Evolutionary conservation across 2,797 vertebrate genomes (phyloP), one percentile per base, ranked within the genome.

Genomic region (Rhinichthys osculus): DNA sequence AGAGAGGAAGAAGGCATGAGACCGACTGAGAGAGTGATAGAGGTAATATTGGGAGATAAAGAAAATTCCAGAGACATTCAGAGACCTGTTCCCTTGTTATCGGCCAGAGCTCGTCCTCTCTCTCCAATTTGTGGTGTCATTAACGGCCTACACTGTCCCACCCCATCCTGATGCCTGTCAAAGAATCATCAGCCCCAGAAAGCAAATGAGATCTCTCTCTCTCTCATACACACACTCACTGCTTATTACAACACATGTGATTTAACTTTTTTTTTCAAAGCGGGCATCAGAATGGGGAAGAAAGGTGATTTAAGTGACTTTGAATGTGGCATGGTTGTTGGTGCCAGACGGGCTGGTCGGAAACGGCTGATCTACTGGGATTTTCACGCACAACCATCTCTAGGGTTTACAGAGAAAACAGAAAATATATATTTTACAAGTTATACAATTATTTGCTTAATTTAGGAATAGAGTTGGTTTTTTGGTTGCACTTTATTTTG

Each of bases 141-240:
- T 93, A 92, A 90, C 86, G 81, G 90, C 77, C 57, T 89, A 80
- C 87, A 40, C 84, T 90, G 90, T 90, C 89, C 88, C 81, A 57
- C 87, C 90, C 89, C 91, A 91, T 93, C 91, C 90, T 90, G 86
- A 92, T 89, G 91, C 86, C 92, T 92, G 92, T 92, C 91, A 93
- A 90, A 80, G 85, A 89, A 90, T 92, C 91, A 91, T 85, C 73
- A 54, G 86, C 84, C 7, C 71, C 79, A 87, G 81, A 33, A 88
- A 66, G 59, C 57, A 40, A 40, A 78, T 78, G n/a, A 77, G 74
- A 70, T 66, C 30, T 66, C 30, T 33, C 54, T 8, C 52, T 8
- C 52, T 11, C 52, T 33, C 40, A 35, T 8, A 64, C 71, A 73
- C 27, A 33, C 14, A n/a, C 84, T 14, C 42, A 19, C 52, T 9